Conservation (phyloP, 37 sponge, comb jelly and placozoan species). For the Oopsacas minuta region DNA sequence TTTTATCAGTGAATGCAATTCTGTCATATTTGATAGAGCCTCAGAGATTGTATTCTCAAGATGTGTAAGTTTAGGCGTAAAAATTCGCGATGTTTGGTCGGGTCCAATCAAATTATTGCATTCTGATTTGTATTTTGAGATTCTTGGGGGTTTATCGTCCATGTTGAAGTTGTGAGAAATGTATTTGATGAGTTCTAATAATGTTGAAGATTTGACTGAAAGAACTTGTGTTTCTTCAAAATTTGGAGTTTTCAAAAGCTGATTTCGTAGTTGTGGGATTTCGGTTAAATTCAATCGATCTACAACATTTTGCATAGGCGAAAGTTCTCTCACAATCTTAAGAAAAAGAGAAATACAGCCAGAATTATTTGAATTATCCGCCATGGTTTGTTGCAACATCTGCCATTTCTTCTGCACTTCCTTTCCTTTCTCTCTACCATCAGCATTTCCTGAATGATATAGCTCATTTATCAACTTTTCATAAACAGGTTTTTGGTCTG, state of each 20-base stretch:
- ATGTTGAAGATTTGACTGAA: not conserved
- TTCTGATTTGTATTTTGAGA: not conserved
- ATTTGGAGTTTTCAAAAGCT: not conserved
- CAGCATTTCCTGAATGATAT: not conserved
- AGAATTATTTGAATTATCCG: not conserved
- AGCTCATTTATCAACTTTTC: not conserved
- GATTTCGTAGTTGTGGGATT: not conserved
- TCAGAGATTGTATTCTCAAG: not conserved
- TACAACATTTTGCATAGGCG: not conserved
- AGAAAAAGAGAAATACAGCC: not conserved
- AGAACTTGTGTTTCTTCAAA: not conserved
- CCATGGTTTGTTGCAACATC: not conserved
- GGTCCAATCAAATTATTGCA: not conserved
- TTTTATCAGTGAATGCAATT: not conserved
- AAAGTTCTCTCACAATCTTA: not conserved
- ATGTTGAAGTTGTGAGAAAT: not conserved
- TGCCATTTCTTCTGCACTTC: slow-evolving; percentile 13
- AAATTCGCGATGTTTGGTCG: not conserved
- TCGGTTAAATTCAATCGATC: not conserved
- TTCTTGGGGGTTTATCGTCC: not conserved
- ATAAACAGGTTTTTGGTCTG: not conserved
- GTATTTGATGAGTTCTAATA: not conserved
- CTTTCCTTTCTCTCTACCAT: slow-evolving; percentile 12
- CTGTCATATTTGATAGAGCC: not conserved
- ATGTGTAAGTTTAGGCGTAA: not conserved